Evolutionary conservation across 2,113 vertebrate species (phyloP).

Genomic region (Hippocampus barbouri): DNA sequence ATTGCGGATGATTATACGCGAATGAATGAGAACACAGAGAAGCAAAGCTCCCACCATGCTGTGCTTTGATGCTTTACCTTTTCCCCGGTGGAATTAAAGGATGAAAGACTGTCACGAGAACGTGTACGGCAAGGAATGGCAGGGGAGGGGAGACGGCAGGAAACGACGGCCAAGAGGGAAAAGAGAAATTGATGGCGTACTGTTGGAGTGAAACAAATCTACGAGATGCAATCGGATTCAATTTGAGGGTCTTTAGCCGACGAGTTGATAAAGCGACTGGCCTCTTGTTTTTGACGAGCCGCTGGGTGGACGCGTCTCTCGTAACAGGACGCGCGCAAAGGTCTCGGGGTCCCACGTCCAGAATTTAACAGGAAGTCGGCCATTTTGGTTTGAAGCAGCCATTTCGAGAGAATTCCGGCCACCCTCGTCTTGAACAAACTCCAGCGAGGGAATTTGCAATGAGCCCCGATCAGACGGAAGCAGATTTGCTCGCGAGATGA

Average conservation of each 20-base stretch:
- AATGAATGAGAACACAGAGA: constrained; percentile 40
- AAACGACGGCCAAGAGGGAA: not conserved
- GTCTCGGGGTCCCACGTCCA: too few relatives aligned
- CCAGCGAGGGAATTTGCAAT: too few relatives aligned
- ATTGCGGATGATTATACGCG: constrained; percentile 52
- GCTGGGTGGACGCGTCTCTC: too few relatives aligned
- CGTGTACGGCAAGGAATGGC: constrained; percentile 33
- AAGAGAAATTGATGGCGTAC: constrained; percentile 31
- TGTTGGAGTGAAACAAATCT: constrained; percentile 12
- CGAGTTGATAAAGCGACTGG: too few relatives aligned
- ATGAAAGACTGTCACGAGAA: constrained; percentile 38
- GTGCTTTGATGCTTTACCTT: constrained; percentile 41
- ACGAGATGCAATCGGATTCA: constrained; percentile 4
- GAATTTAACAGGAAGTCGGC: too few relatives aligned
- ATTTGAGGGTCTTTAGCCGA: not conserved
- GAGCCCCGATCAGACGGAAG: too few relatives aligned
- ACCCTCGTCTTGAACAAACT: too few relatives aligned
- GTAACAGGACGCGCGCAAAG: too few relatives aligned
- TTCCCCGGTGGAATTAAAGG: constrained; percentile 35
- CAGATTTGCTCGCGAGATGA: too few relatives aligned
- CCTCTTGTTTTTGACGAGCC: too few relatives aligned
- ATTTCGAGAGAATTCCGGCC: too few relatives aligned
- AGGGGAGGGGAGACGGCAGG: constrained; percentile 16
- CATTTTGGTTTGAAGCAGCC: too few relatives aligned
- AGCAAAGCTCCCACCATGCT: constrained; percentile 11